Evolutionary conservation across 1,140 invertebrate species (phyloP).

Genomic region (Drosophila saltans): DNA sequence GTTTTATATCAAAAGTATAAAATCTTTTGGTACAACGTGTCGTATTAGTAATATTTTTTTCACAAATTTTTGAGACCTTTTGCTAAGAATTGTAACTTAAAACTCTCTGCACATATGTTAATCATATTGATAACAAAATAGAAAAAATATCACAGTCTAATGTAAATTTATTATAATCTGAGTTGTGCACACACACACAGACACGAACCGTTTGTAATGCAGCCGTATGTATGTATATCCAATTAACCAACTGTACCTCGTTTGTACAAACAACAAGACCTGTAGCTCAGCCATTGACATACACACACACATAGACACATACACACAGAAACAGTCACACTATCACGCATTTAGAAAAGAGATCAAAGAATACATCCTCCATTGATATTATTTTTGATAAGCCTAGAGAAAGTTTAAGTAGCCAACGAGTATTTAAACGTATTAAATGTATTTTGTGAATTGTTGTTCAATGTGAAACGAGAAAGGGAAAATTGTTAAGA

Average conservation of each 20-base stretch:
- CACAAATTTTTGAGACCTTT: background rate
- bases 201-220: slow-evolving; percentile 34
- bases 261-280: slow-evolving; percentile 57
- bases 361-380: slow-evolving; percentile 12
- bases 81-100: too few relatives aligned
- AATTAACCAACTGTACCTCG: slow-evolving; percentile 67
- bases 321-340: slow-evolving; percentile 2
- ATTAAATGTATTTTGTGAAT: slow-evolving; percentile 53
- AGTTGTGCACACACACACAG: slow-evolving; percentile 22
- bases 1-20: too few relatives aligned
- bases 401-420: slow-evolving; percentile 33
- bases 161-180: slow-evolving; percentile 3
- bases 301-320: slow-evolving; percentile 10
- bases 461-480: slow-evolving; percentile 67
- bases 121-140: background rate
- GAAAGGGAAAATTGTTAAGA: slow-evolving; percentile 59
- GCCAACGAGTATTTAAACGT: slow-evolving; percentile 33
- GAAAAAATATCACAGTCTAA: background rate
- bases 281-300: slow-evolving; percentile 50
- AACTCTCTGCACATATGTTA: background rate
- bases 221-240: slow-evolving; percentile 50
- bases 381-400: slow-evolving; percentile 63
- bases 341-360: slow-evolving; percentile 12
- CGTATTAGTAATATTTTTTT: background rate
- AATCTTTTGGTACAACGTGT: background rate